Base-by-base conservation (phyloP, 1,140 invertebrate genomes). In the Melipona quadrifasciata region DNA sequence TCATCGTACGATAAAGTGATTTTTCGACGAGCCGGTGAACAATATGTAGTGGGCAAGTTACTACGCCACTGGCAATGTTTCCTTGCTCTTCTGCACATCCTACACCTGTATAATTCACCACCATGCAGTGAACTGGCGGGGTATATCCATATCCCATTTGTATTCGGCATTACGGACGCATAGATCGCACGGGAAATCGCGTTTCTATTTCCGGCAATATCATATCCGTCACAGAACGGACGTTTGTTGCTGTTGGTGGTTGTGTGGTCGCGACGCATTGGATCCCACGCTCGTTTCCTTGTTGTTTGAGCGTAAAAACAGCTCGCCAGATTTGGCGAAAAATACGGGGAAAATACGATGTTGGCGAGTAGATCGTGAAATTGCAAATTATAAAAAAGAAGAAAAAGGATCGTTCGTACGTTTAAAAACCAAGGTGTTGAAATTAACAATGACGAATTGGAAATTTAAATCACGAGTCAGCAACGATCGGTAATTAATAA, bases 181-280 rank as follows among this genome's bases (percentile, higher is more conserved):
- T 86, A 88, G 87, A 91, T 91, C 89, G 90, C 80, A 87, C 91
- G 87, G 90, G 91, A 92, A 92, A 92, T 93, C 92, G 88, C 91
- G 87, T 91, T 87, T 89, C 91, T 92, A 93, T 93, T 92, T 93
- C 92, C 92, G 90, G 87, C 91, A 90, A 91, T 92, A 93, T 92
- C 91, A 91, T 92, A 93, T 93, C 92, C 91, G 92, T 92, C 92
- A 92, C 73, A 73, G 79, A 77, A 47, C 82, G 75, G 83, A 85
- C 89, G 80, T 89, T 87, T 58, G 72, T 72, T 84, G 74, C 86
- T 74, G 83, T 82, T 82, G 75, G 84, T 74, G 76, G 84, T 61
- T 77, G 64, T 72, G 72, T 72, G 72, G 84, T 74, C 70, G n/a
- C 53, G 64, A 67, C 82, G 79, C 47, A 34, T 67, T 73, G 51